Percentiles rank a stretch among this genome's conserved stretches.
Conservation (phyloP, 2,888 invertebrate species). For the Synergus laeviventris region DNA sequence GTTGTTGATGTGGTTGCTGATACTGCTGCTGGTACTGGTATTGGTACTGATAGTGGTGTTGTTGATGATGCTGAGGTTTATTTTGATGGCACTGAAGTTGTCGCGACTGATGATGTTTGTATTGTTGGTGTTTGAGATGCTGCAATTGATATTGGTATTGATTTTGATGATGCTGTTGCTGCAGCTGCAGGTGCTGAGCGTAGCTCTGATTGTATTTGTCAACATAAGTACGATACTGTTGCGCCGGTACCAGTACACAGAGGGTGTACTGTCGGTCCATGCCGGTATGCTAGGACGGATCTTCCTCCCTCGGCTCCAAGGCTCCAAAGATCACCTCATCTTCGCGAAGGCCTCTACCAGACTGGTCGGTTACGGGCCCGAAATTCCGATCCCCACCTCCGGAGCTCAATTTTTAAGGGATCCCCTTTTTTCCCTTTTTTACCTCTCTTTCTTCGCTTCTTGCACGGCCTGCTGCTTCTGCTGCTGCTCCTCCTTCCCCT, state of each 20-base stretch:
- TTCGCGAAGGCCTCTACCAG: conserved; percentile 74
- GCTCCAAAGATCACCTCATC: conserved; percentile 69
- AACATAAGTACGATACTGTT: conserved; percentile 73
- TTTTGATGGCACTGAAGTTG: conserved; percentile 50
- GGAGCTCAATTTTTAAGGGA: conserved; percentile 74
- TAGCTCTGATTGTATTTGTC: conserved; percentile 68
- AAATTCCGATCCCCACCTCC: conserved; percentile 76
- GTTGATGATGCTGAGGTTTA: conserved; percentile 50
- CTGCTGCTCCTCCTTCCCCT: conserved; percentile 43
- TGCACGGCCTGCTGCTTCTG: conserved; percentile 41
- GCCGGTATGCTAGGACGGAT: conserved; percentile 60
- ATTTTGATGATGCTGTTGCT: conserved; percentile 46
- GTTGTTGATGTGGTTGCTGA: conserved; percentile 53
- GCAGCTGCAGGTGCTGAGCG: conserved; percentile 57
- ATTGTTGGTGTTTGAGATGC: conserved; percentile 49
- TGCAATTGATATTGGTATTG: conserved; percentile 48
- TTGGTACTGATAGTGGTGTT: conserved; percentile 46
- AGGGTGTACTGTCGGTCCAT: conserved; percentile 76
- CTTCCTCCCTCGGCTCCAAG: conserved; percentile 50
- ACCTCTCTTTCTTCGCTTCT: conserved; percentile 57
- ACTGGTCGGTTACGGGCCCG: conserved; percentile 75
- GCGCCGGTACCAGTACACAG: conserved; percentile 75
- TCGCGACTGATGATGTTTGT: conserved; percentile 47
- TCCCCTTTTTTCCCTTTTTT: conserved; percentile 68
- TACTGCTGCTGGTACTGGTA: conserved; percentile 49